phyloP scores from a whole-genome alignment of 2,888 invertebrate species.

The Polydrusus cervinus region DNA sequence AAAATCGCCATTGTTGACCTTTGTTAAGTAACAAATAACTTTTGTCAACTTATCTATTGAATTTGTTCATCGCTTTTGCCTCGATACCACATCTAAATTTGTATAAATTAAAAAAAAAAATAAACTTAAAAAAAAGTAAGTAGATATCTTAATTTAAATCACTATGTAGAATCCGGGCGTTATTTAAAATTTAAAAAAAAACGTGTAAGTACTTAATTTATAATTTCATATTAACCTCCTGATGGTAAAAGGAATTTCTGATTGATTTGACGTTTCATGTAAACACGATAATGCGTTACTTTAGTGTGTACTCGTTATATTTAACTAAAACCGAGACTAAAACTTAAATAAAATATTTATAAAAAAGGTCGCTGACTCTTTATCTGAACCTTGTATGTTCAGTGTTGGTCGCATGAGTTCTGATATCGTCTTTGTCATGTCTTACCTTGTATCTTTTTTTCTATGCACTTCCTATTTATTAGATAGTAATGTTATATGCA shows the following conservation, averaged over 20 bases:
- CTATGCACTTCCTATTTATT: constrained; percentile 8
- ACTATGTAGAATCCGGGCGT: too few species aligned
- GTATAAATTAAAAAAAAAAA: too few species aligned
- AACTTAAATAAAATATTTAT: constrained; percentile 8
- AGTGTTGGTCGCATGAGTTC: constrained; percentile 16
- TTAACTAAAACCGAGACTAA: not conserved
- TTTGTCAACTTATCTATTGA: too few species aligned
- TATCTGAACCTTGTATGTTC: constrained; percentile 38
- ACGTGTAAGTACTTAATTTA: not conserved
- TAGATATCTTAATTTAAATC: too few species aligned
- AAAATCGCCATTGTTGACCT: too few species aligned
- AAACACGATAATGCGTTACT: constrained; percentile 4
- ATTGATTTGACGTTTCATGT: constrained; percentile 2
- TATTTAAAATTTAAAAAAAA: too few species aligned
- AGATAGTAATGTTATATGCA: not conserved
- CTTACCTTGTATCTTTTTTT: constrained; percentile 37
- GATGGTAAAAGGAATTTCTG: too few species aligned
- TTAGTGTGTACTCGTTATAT: not conserved
- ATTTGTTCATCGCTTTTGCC: too few species aligned
- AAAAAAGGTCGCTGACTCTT: constrained; percentile 44
- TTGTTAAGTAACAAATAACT: too few species aligned
- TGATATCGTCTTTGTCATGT: constrained; percentile 27
- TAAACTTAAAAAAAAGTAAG: too few species aligned
- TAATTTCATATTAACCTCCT: too few species aligned
- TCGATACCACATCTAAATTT: too few species aligned